These are phyloP conservation scores for Mergus octosetaceus DNA, from an alignment of 2,797 vertebrate species.

Conservation along the genomic window DNA sequence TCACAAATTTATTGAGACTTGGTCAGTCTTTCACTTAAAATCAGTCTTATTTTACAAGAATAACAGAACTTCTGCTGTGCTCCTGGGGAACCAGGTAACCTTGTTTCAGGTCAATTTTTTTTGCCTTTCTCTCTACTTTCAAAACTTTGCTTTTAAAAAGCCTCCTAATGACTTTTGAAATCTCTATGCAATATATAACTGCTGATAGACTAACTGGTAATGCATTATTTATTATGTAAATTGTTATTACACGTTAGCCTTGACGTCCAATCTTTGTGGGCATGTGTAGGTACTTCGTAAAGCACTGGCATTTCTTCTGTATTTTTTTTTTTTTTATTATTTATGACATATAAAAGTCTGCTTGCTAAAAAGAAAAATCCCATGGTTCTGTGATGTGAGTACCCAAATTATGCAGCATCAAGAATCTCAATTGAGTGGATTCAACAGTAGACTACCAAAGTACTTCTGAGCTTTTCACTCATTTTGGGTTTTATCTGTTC, in stretches of 20 bases:
- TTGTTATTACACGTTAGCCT: conserved; percentile 1
- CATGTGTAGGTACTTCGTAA: neutral
- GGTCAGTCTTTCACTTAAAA: neutral
- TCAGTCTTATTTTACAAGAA: neutral
- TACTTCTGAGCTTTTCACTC: neutral
- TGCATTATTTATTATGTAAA: conserved; percentile 20
- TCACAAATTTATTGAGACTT: neutral
- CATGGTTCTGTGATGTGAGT: neutral
- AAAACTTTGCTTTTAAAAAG: conserved; percentile 2
- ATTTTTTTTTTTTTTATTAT: neutral
- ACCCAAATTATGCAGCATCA: neutral
- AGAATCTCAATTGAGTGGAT: neutral
- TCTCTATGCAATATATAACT: neutral
- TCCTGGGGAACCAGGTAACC: neutral
- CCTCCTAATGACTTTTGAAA: neutral
- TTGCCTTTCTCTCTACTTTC: neutral
- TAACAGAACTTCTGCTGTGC: neutral
- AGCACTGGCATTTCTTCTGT: neutral
- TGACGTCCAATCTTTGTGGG: neutral
- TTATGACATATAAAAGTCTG: neutral
- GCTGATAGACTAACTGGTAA: neutral
- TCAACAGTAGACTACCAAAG: neutral
- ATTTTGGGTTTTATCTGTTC: neutral
- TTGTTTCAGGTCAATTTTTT: neutral
- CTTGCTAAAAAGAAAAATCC: neutral